phyloP scores from a whole-genome alignment of 2,888 invertebrate species.

The Tiliacea aurago region DNA sequence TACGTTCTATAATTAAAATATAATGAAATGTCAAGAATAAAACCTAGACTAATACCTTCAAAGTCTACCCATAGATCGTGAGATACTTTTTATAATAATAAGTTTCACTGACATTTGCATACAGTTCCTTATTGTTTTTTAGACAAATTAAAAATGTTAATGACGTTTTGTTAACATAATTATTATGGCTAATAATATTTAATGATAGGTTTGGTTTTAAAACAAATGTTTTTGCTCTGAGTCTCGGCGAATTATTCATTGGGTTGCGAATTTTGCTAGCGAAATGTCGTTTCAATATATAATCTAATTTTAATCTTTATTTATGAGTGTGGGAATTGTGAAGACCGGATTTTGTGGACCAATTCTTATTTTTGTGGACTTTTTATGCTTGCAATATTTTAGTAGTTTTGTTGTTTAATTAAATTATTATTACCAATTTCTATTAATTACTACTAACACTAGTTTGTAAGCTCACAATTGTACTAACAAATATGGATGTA shows the following conservation, averaged over 20 bases:
- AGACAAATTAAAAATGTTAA: conserved; percentile 45
- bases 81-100: conserved; percentile 28
- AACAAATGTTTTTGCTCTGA: conserved; percentile 68
- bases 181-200: conserved; percentile 66
- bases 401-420: no score
- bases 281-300: conserved; percentile 51
- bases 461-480: no score
- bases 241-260: conserved; percentile 74
- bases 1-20: conserved; percentile 21
- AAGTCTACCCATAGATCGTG: conserved; percentile 45
- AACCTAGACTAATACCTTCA: conserved; percentile 13
- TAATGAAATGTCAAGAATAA: conserved; percentile 37
- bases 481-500: no score
- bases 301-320: conserved; percentile 64
- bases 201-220: conserved; percentile 72
- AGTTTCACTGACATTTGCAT: conserved; percentile 54
- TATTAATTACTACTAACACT: no score
- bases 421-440: no score
- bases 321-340: conserved; percentile 52
- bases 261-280: conserved; percentile 21
- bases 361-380: conserved; percentile 21
- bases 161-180: conserved; percentile 69
- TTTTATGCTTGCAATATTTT: conserved; percentile 33
- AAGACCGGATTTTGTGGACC: conserved; percentile 13
- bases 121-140: conserved; percentile 29